These are phyloP conservation scores for Allygus modestus DNA, from an alignment of 2,888 invertebrate genomes.

Conservation along the genomic window DNA sequence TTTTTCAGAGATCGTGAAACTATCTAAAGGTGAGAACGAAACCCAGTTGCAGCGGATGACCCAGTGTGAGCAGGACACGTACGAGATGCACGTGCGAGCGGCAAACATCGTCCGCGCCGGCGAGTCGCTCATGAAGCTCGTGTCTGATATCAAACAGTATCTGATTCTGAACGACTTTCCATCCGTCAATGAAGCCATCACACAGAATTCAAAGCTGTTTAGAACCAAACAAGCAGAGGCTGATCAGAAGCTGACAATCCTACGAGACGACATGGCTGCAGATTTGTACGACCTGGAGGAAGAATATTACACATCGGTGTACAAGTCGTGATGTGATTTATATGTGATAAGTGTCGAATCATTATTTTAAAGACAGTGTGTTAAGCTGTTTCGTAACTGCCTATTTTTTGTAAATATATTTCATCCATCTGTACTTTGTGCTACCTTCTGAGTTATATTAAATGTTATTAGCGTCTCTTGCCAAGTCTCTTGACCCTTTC, in stretches of 20 bases:
- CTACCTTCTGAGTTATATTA: too few species aligned
- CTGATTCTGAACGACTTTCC: slow-evolving; percentile 98
- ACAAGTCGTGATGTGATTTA: slow-evolving; percentile 76
- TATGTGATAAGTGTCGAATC: neutral
- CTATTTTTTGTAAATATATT: neutral
- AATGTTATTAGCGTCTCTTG: too few species aligned
- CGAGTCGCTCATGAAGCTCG: slow-evolving; percentile 97
- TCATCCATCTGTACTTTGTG: too few species aligned
- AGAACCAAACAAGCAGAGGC: slow-evolving; percentile 94
- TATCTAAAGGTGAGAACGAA: slow-evolving; percentile 94
- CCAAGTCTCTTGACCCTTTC: too few species aligned
- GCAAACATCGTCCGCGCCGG: slow-evolving; percentile 98
- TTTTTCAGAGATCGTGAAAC: slow-evolving; percentile 88
- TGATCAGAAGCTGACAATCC: slow-evolving; percentile 93
- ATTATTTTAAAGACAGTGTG: too few species aligned
- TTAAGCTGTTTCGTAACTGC: too few species aligned
- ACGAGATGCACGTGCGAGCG: slow-evolving; percentile 97
- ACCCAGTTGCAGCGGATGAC: slow-evolving; percentile 93
- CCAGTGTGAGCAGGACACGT: slow-evolving; percentile 96
- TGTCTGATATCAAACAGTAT: slow-evolving; percentile 98
- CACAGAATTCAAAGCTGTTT: slow-evolving; percentile 94
- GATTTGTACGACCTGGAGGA: slow-evolving; percentile 95
- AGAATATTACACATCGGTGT: slow-evolving; percentile 93
- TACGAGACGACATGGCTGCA: slow-evolving; percentile 96
- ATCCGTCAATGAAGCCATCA: slow-evolving; percentile 97